phyloP scores from a whole-genome alignment of 2,888 invertebrate genomes.

The Bellardia pandia region DNA sequence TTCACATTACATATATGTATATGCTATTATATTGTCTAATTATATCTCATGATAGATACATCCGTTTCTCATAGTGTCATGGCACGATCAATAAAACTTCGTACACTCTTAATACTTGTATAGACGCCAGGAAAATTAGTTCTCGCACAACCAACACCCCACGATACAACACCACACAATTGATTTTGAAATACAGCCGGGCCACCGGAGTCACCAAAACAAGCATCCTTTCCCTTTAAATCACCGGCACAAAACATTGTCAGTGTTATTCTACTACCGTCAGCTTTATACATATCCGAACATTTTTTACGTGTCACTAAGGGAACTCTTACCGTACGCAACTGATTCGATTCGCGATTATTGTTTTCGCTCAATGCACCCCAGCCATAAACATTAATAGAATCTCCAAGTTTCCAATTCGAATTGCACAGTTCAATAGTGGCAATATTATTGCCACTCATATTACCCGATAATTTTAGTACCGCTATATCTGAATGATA shows the following conservation, averaged over 20 bases:
- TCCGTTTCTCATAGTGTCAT: slow-evolving; percentile 40
- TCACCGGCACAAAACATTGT: slow-evolving; percentile 80
- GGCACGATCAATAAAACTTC: slow-evolving; percentile 72
- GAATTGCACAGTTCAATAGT: slow-evolving; percentile 75
- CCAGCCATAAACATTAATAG: slow-evolving; percentile 80
- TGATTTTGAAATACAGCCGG: slow-evolving; percentile 78
- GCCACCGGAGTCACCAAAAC: slow-evolving; percentile 82
- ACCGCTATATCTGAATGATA: slow-evolving; percentile 77
- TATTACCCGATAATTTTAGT: slow-evolving; percentile 71
- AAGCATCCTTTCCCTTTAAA: slow-evolving; percentile 78
- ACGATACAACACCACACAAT: slow-evolving; percentile 89
- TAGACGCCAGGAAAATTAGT: slow-evolving; percentile 91
- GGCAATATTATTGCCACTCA: slow-evolving; percentile 75
- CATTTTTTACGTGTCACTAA: slow-evolving; percentile 77
- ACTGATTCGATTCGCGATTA: slow-evolving; percentile 75
- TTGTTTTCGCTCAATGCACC: slow-evolving; percentile 77
- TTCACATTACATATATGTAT: too few species aligned
- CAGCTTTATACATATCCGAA: slow-evolving; percentile 68
- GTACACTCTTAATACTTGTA: slow-evolving; percentile 85
- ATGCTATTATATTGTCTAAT: too few species aligned
- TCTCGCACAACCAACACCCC: slow-evolving; percentile 79
- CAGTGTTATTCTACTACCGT: slow-evolving; percentile 74
- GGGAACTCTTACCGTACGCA: slow-evolving; percentile 78
- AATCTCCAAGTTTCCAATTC: slow-evolving; percentile 76
- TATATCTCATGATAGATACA: neutral